Evolutionary conservation across 2,113 vertebrate species (phyloP).

Genomic region (Archilochus colubris): DNA sequence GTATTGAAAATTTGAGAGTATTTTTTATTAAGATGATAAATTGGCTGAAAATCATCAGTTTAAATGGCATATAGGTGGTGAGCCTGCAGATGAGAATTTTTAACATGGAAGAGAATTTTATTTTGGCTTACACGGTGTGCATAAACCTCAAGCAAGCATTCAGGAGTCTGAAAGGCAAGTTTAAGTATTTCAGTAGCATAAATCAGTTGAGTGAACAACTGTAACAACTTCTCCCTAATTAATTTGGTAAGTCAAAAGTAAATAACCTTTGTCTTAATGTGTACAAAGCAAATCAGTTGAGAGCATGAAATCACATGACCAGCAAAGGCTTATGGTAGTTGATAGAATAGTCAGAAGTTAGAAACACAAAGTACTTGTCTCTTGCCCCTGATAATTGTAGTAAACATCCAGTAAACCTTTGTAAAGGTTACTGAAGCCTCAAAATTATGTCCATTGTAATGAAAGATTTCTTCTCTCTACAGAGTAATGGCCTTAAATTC

Average conservation of each 20-base stretch:
- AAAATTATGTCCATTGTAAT: not conserved
- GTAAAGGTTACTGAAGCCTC: not conserved
- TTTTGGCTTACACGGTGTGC: accelerated
- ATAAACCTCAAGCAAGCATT: not conserved
- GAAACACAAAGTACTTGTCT: not conserved
- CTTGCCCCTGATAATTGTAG: not conserved
- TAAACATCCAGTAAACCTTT: not conserved
- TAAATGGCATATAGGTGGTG: not conserved
- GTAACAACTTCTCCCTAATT: not conserved
- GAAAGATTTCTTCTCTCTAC: constrained; percentile 39
- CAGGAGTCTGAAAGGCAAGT: not conserved
- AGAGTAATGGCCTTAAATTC: constrained; percentile 90
- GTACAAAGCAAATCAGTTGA: not conserved
- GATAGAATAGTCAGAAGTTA: not conserved
- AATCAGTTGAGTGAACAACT: not conserved
- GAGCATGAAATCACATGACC: not conserved
- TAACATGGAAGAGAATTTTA: not conserved
- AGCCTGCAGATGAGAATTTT: not conserved
- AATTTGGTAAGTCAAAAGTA: not conserved
- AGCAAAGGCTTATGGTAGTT: not conserved
- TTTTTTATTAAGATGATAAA: not conserved
- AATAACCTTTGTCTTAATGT: not conserved
- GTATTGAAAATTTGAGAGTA: not conserved
- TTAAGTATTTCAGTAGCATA: not conserved
- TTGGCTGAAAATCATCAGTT: not conserved